Conservation (phyloP, 2,797 vertebrate species). For the Sebastes variabilis region DNA sequence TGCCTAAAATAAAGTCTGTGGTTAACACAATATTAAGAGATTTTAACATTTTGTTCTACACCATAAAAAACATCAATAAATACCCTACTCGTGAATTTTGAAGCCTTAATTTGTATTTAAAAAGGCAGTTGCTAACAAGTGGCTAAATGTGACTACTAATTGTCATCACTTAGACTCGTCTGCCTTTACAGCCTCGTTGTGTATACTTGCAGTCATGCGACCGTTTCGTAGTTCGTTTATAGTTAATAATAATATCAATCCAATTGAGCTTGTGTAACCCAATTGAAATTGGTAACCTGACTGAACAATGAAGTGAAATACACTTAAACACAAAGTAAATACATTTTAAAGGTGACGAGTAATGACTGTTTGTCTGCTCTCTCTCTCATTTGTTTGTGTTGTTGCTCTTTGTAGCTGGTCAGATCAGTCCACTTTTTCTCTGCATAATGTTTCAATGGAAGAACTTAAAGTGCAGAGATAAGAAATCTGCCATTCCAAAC, state of each 20-base stretch:
- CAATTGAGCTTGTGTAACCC: background rate
- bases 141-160: background rate
- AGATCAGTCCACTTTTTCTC: background rate
- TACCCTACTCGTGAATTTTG: background rate
- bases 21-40: no score
- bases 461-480: constrained; percentile 47
- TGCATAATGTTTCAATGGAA: constrained; percentile 22
- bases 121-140: background rate
- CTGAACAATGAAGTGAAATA: background rate
- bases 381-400: constrained; percentile 4
- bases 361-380: background rate
- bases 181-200: background rate
- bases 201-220: background rate
- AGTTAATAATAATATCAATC: background rate
- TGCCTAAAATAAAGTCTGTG: no score
- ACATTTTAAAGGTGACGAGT: background rate
- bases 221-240: background rate
- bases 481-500: constrained; percentile 61
- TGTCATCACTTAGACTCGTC: background rate
- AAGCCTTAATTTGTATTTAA: background rate
- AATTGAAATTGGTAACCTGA: background rate
- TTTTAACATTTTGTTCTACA: no score
- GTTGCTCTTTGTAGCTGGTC: background rate
- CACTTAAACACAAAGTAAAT: background rate
- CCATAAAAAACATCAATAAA: background rate